These are phyloP conservation scores for Megaleporinus macrocephalus DNA, from an alignment of 2,113 vertebrate species.

Conservation along the genomic window DNA sequence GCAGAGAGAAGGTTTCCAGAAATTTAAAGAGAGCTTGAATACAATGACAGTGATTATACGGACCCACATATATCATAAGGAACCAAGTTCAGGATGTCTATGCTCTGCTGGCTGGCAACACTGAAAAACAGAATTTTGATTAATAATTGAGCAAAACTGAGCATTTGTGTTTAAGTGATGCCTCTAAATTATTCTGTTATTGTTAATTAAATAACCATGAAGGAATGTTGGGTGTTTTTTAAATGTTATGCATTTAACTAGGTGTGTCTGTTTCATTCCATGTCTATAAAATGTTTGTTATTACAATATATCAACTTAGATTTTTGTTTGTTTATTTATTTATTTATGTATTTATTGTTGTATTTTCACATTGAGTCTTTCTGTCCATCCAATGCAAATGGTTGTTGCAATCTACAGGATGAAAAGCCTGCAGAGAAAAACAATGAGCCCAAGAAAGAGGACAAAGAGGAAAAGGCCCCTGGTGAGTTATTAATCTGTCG, in stretches of 20 bases:
- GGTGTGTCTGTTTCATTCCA: neutral
- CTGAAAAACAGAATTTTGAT: no score
- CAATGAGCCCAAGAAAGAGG: conserved; percentile 65
- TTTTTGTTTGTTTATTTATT: no score
- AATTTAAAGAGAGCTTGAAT: no score
- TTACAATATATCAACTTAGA: no score
- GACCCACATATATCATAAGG: no score
- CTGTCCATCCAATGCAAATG: no score
- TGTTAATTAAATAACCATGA: neutral
- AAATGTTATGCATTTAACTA: neutral
- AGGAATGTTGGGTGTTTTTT: neutral
- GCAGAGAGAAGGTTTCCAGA: no score
- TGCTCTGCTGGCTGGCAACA: no score
- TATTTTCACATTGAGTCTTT: neutral
- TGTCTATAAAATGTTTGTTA: neutral
- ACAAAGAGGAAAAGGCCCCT: conserved; percentile 60
- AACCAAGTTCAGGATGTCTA: no score
- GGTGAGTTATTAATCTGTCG: conserved; percentile 58
- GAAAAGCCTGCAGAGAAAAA: conserved; percentile 64
- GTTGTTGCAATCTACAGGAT: conserved; percentile 58
- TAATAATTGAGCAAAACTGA: neutral
- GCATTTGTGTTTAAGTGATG: neutral
- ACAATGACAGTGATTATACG: no score
- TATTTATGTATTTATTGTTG: no score
- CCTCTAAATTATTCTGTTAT: neutral